Percentiles rank a stretch among this genome's conserved stretches.
These are phyloP conservation scores for Cyrtonyx montezumae DNA, from an alignment of 2,113 vertebrate species.

Conservation along the genomic window DNA sequence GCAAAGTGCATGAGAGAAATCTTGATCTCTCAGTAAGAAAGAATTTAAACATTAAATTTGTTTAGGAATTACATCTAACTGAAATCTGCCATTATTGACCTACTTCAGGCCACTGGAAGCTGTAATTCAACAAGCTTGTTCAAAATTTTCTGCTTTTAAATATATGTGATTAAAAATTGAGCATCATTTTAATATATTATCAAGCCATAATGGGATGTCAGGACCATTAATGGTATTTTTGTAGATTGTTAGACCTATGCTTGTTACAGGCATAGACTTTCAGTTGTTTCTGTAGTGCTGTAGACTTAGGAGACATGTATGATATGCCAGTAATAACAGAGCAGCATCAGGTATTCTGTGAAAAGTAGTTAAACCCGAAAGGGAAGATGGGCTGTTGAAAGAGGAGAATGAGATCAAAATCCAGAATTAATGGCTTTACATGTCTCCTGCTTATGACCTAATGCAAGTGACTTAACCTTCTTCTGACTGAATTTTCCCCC, in stretches of 20 bases:
- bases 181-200: not conserved
- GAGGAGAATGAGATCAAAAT: not conserved
- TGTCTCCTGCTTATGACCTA: not conserved
- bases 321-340: not conserved
- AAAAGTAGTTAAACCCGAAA: conserved; percentile 7
- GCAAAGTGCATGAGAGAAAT: not conserved
- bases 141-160: not conserved
- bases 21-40: not conserved
- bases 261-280: not conserved
- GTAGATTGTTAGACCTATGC: not conserved
- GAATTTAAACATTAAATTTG: not conserved
- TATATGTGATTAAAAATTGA: not conserved
- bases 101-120: not conserved
- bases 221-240: not conserved
- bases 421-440: not conserved
- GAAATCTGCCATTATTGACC: not conserved
- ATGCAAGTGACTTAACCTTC: not conserved
- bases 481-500: not conserved
- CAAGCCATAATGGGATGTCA: not conserved
- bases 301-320: not conserved
- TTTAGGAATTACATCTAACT: not conserved
- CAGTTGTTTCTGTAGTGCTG: not conserved
- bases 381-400: not conserved
- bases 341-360: not conserved
- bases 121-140: not conserved